phyloP scores from a whole-genome alignment of 2,888 invertebrate species.

The Taenaris catops region DNA sequence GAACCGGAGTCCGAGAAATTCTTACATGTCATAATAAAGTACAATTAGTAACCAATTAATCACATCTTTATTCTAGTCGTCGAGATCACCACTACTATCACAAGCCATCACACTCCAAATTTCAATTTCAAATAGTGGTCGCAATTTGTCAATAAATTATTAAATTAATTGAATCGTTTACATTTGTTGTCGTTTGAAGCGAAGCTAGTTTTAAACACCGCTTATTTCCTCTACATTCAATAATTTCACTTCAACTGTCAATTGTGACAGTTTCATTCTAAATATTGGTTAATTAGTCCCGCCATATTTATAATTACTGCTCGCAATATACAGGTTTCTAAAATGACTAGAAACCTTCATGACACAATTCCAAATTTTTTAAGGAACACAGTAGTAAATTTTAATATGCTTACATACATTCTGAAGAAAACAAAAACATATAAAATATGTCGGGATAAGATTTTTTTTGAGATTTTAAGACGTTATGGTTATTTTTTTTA shows the following conservation, averaged over 20 bases:
- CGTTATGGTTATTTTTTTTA: too few species aligned
- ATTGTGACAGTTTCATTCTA: constrained; percentile 39
- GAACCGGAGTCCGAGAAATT: constrained; percentile 14
- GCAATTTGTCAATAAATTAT: constrained; percentile 47
- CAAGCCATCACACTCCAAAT: constrained; percentile 70
- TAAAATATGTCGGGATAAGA: too few species aligned
- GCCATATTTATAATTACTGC: too few species aligned
- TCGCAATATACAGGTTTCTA: too few species aligned
- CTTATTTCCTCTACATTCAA: constrained; percentile 42
- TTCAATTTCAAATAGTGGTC: constrained; percentile 42
- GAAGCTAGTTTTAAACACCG: constrained; percentile 61
- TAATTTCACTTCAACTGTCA: constrained; percentile 28
- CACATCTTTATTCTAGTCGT: constrained; percentile 25
- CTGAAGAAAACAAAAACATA: too few species aligned
- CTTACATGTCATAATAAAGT: constrained; percentile 14
- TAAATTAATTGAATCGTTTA: constrained; percentile 40
- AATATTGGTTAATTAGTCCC: too few species aligned
- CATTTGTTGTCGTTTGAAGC: constrained; percentile 55
- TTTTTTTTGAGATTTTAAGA: too few species aligned
- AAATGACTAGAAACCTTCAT: too few species aligned
- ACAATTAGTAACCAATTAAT: constrained; percentile 18
- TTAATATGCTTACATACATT: too few species aligned
- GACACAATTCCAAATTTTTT: too few species aligned
- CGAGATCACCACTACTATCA: constrained; percentile 56
- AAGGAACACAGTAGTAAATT: too few species aligned